Conservation (phyloP, 2,113 vertebrate genomes). For the Rhynchopsitta pachyrhyncha region DNA sequence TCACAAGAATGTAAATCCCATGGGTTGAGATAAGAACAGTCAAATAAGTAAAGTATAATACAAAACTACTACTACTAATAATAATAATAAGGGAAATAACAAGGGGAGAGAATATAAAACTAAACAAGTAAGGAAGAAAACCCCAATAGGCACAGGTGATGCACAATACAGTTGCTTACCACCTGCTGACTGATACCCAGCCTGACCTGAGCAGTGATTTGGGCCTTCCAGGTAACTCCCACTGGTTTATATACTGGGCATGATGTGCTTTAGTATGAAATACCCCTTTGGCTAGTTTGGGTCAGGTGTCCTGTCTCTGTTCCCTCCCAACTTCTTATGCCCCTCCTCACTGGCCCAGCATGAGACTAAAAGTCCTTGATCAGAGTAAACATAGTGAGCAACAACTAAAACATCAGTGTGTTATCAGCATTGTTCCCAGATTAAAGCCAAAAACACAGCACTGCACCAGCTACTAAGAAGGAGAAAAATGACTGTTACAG, state of each 20-base stretch:
- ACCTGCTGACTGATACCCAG: background rate
- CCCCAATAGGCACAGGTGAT: background rate
- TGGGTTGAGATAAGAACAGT: background rate
- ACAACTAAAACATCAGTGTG: background rate
- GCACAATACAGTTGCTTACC: background rate
- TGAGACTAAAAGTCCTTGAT: background rate
- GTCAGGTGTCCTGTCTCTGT: background rate
- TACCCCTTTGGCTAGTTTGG: background rate
- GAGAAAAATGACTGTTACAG: background rate
- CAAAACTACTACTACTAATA: background rate
- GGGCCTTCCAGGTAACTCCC: background rate
- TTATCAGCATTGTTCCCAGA: background rate
- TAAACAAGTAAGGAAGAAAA: background rate
- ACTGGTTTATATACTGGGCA: background rate
- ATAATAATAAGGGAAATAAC: background rate
- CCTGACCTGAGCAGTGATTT: background rate
- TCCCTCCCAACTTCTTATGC: background rate
- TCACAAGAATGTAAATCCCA: background rate
- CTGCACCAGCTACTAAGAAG: background rate
- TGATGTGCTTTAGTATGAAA: background rate
- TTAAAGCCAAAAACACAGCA: background rate
- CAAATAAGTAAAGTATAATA: background rate
- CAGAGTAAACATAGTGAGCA: background rate
- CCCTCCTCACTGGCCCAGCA: background rate
- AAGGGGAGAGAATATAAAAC: background rate